Conservation (phyloP, 1,140 invertebrate genomes). For the Bombus ignitus region DNA sequence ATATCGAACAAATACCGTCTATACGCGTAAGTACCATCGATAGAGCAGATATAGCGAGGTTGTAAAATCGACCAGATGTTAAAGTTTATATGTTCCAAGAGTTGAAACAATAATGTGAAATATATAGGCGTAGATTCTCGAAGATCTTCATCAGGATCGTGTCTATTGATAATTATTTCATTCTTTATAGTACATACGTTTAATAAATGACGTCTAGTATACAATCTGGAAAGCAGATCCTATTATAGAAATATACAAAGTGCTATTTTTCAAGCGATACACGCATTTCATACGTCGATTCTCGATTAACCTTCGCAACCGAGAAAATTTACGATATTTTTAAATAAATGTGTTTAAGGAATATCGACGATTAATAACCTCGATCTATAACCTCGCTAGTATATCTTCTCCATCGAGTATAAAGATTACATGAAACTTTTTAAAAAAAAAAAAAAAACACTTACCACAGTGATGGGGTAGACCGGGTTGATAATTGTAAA, state of each 20-base stretch:
- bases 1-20: background rate
- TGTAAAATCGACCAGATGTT: background rate
- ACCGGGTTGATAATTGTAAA: constrained; percentile 98
- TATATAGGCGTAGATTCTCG: background rate
- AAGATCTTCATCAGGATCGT: background rate
- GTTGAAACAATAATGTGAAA: background rate
- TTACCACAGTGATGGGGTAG: constrained; percentile 99
- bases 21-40: background rate
- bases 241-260: background rate
- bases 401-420: background rate
- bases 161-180: background rate
- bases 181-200: too few relatives aligned
- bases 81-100: background rate
- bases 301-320: background rate
- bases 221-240: background rate
- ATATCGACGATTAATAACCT: too few relatives aligned
- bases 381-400: too few relatives aligned
- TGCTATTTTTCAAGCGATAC: background rate
- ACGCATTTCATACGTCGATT: background rate
- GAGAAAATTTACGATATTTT: background rate
- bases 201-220: background rate
- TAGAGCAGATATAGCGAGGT: background rate
- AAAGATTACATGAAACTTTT: background rate
- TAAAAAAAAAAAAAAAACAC: constrained; percentile 79
- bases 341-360: too few relatives aligned